Evolutionary conservation across 2,888 invertebrate genomes (phyloP).

Genomic region (Dasysyrphus tricinctus): DNA sequence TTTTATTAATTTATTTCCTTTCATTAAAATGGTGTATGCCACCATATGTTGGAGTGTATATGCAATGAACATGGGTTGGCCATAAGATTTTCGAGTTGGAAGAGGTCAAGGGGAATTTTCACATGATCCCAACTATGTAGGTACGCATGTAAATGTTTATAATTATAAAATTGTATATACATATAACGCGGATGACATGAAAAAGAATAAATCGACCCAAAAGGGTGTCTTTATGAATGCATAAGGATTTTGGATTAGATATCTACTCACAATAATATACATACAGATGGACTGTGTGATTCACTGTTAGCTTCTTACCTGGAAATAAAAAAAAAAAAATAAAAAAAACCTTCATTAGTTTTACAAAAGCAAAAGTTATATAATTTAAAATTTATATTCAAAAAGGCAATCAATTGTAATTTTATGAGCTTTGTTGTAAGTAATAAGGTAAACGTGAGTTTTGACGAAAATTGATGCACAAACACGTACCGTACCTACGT

Average conservation of each 20-base stretch:
- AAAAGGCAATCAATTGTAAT: conserved; percentile 15
- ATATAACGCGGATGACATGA: not conserved
- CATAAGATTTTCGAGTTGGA: conserved; percentile 44
- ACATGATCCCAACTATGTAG: conserved; percentile 2
- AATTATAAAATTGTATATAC: not conserved
- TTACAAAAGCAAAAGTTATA: not conserved
- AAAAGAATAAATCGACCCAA: conserved; percentile 5
- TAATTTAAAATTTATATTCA: conserved; percentile 40
- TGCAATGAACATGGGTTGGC: conserved; percentile 28
- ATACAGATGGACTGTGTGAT: conserved; percentile 1
- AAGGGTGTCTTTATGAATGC: conserved; percentile 14
- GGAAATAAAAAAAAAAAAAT: conserved; percentile 42
- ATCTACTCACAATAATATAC: conserved; percentile 2
- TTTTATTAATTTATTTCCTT: conserved; percentile 25
- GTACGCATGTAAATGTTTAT: not conserved
- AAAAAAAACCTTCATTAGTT: conserved; percentile 21
- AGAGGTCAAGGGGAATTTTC: conserved; percentile 36
- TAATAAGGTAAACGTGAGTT: not conserved
- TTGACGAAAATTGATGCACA: conserved; percentile 17
- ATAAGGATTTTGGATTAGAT: conserved; percentile 11
- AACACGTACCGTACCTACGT: not conserved
- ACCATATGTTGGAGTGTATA: conserved; percentile 14
- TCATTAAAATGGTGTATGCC: conserved; percentile 26
- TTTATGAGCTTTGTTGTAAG: conserved; percentile 3
- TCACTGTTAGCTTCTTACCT: conserved; percentile 37